These are phyloP conservation scores for Hypanus sabinus DNA, from an alignment of 2,113 vertebrate species.

Conservation along the genomic window DNA sequence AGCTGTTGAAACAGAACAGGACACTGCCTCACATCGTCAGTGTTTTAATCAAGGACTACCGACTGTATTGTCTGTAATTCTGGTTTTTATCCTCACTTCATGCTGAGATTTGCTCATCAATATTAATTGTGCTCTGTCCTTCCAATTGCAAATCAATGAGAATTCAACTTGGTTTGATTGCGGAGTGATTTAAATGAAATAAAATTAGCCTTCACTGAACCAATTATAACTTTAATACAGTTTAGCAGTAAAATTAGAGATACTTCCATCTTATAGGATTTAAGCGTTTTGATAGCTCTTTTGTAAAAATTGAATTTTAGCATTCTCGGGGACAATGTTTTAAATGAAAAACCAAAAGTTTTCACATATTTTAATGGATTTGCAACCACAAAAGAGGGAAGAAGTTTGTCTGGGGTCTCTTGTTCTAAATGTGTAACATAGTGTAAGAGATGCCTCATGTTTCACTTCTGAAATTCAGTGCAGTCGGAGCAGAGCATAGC, in stretches of 20 bases:
- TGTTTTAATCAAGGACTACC: conserved; percentile 9
- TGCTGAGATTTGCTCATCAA: conserved; percentile 29
- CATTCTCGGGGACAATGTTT: neutral
- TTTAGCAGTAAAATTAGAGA: neutral
- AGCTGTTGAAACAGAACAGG: conserved; percentile 25
- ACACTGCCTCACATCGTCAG: neutral
- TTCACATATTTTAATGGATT: neutral
- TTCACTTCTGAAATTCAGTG: too few species aligned
- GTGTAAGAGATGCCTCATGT: too few species aligned
- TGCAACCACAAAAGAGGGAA: too few species aligned
- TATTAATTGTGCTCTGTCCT: conserved; percentile 21
- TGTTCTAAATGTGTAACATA: too few species aligned
- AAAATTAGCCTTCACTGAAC: neutral
- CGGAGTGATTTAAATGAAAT: conserved; percentile 14
- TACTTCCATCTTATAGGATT: neutral
- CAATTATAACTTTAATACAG: neutral
- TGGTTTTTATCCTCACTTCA: conserved; percentile 19
- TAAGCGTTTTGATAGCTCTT: neutral
- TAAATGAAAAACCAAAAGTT: neutral
- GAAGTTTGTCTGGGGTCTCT: too few species aligned
- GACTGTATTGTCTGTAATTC: conserved; percentile 30
- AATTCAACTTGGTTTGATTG: neutral
- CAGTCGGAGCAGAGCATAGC: too few species aligned
- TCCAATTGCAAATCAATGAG: conserved; percentile 2
- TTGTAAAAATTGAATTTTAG: neutral